A percentile compares a stretch with the other conserved stretches of the same genome.
Evolutionary conservation across 2,797 vertebrate species (phyloP).

Genomic region (Lacerta viridis): DNA sequence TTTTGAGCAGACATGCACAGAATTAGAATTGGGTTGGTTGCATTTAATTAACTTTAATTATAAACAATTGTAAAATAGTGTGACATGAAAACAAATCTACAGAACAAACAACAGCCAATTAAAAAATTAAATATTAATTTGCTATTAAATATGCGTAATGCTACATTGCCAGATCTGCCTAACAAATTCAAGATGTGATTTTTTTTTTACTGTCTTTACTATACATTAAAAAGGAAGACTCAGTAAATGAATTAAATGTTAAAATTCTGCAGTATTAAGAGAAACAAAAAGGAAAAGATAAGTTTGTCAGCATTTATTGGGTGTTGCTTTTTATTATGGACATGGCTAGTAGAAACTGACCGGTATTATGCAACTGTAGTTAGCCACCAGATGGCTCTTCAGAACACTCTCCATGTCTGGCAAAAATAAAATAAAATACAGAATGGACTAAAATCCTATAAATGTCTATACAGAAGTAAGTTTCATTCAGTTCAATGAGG

Average conservation of each 20-base stretch:
- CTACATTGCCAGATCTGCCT: not conserved
- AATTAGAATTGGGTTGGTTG: not conserved
- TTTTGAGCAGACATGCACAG: not conserved
- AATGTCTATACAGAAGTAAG: too few relatives aligned
- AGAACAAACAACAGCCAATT: not conserved
- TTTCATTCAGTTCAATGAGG: too few relatives aligned
- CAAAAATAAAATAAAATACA: not conserved
- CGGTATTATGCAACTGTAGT: not conserved
- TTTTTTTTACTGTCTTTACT: not conserved
- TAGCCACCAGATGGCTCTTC: constrained; percentile 23
- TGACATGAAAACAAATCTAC: not conserved
- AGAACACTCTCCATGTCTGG: not conserved
- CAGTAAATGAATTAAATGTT: not conserved
- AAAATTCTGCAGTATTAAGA: not conserved
- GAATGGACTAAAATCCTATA: not conserved
- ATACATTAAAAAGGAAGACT: not conserved
- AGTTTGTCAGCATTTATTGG: not conserved
- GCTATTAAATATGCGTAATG: not conserved
- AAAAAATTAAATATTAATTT: not conserved
- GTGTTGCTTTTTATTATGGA: not conserved
- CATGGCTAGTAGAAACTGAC: not conserved
- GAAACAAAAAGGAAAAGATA: not conserved
- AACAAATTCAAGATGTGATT: not conserved
- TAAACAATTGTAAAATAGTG: not conserved
- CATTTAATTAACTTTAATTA: not conserved